phyloP scores from a whole-genome alignment of 2,113 vertebrate genomes.

The Bubo blakistoni region DNA sequence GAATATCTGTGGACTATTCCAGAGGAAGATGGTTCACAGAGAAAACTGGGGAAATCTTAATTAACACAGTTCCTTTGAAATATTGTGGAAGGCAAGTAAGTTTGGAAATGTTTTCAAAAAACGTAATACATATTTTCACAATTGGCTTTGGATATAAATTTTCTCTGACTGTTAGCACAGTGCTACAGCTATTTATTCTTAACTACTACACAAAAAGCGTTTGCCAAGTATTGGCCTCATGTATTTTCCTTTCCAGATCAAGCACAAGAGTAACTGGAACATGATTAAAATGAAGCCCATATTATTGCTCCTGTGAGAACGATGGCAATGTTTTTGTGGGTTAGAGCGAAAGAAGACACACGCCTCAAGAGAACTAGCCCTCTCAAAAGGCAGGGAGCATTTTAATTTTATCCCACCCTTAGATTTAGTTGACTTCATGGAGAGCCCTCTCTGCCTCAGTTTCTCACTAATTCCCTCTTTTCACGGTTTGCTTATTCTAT shows the following conservation, averaged over 20 bases:
- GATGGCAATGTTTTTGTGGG: background rate
- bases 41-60: background rate
- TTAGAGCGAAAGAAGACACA: background rate
- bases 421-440: background rate
- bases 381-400: background rate
- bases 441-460: background rate
- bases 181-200: background rate
- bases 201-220: background rate
- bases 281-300: background rate
- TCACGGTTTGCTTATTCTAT: background rate
- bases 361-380: background rate
- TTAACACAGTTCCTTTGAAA: background rate
- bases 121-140: background rate
- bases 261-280: background rate
- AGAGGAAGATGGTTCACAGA: background rate
- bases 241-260: conserved; percentile 1
- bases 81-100: background rate
- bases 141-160: background rate
- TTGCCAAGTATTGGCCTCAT: background rate
- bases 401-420: background rate
- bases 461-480: background rate
- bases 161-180: background rate
- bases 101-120: background rate
- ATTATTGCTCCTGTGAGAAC: background rate
- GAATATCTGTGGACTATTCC: background rate